Evolutionary conservation across 2,888 invertebrate species (phyloP).

Genomic region (Hyposoter didymator): DNA sequence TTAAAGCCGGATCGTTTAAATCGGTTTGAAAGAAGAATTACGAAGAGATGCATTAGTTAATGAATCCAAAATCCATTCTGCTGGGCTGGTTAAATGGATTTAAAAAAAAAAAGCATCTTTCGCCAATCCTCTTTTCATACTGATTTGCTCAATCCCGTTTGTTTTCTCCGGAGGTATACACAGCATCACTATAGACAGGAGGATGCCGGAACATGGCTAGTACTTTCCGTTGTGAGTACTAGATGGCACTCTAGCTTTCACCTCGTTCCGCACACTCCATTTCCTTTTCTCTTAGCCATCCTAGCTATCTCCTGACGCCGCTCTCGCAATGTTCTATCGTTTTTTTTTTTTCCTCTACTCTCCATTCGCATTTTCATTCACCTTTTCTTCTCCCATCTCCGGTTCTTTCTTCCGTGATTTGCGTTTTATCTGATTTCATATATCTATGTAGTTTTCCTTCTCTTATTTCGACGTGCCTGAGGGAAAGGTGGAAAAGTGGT

Average conservation of each 20-base stretch:
- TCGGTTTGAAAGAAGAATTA: constrained; percentile 28
- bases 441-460: constrained; percentile 48
- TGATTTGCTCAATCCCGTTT: constrained; percentile 52
- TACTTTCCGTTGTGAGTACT: constrained; percentile 46
- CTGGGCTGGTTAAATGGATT: background rate
- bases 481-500: constrained; percentile 47
- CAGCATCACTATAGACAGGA: constrained; percentile 19
- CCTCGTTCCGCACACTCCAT: constrained; percentile 57
- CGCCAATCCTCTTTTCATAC: constrained; percentile 31
- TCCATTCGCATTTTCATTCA: constrained; percentile 61
- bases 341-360: constrained; percentile 43
- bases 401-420: constrained; percentile 44
- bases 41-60: background rate
- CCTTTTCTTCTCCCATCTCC: constrained; percentile 39
- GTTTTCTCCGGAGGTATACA: constrained; percentile 36
- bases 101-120: background rate
- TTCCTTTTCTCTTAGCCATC: constrained; percentile 48
- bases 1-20: constrained; percentile 23
- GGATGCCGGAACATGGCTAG: constrained; percentile 28
- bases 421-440: constrained; percentile 51
- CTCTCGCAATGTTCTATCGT: constrained; percentile 34
- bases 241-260: constrained; percentile 53
- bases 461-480: constrained; percentile 37
- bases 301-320: constrained; percentile 40
- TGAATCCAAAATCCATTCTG: background rate